Percentiles rank a stretch among this genome's conserved stretches.
Conservation (phyloP, 1,140 invertebrate species). For the Zophobas atratus region DNA sequence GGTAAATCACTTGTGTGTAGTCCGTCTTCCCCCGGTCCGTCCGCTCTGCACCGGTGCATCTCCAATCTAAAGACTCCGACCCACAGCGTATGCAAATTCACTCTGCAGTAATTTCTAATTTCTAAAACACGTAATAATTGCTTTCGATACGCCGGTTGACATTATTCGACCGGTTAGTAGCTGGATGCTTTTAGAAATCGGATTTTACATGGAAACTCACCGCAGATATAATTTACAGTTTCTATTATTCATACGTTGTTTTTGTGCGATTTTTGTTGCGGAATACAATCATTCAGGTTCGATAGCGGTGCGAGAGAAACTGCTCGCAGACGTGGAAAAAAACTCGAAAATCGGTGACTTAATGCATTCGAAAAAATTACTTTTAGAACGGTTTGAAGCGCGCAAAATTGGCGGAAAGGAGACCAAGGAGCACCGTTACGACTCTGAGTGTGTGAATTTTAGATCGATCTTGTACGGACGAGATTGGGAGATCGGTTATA, state of each 20-base stretch:
- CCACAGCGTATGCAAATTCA: conserved; percentile 31
- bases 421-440: too few relatives aligned
- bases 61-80: background rate
- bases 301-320: background rate
- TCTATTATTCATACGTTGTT: conserved; percentile 43
- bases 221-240: conserved; percentile 37
- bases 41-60: conserved; percentile 45
- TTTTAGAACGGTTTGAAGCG: too few relatives aligned
- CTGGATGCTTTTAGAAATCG: conserved; percentile 28
- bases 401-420: background rate
- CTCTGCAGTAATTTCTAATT: conserved; percentile 35
- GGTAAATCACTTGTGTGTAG: conserved; percentile 57
- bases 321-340: background rate
- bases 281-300: conserved; percentile 15
- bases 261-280: conserved; percentile 26
- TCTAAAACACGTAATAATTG: conserved; percentile 43
- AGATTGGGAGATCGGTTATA: too few relatives aligned
- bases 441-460: too few relatives aligned
- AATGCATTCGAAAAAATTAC: too few relatives aligned
- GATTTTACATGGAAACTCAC: conserved; percentile 31
- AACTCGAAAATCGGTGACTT: background rate
- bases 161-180: conserved; percentile 26
- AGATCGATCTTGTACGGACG: too few relatives aligned
- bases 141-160: conserved; percentile 42
- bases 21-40: background rate